Percentiles rank a stretch among this genome's conserved stretches.
phyloP scores from a whole-genome alignment of 2,113 vertebrate species.

The Megalops atlanticus region DNA sequence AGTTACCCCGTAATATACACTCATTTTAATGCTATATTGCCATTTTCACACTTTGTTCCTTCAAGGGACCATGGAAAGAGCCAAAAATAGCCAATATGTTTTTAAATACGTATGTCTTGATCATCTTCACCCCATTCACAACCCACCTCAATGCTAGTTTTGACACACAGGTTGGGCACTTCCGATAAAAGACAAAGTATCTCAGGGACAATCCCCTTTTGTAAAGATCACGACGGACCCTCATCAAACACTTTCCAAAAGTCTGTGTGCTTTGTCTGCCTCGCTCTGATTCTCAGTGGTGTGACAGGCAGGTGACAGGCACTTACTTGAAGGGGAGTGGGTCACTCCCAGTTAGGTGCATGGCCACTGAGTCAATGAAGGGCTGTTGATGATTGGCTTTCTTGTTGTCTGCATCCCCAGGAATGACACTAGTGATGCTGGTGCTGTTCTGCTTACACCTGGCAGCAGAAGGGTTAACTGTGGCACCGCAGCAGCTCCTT shows the following conservation, averaged over 20 bases:
- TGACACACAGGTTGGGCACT: too few species aligned
- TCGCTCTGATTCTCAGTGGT: background rate
- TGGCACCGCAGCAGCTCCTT: background rate
- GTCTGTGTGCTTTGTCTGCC: background rate
- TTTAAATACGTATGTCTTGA: too few species aligned
- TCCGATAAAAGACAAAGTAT: background rate
- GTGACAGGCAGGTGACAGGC: conserved; percentile 9
- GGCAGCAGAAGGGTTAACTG: background rate
- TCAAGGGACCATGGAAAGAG: too few species aligned
- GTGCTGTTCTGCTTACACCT: background rate
- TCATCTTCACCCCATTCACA: too few species aligned
- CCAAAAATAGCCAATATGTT: too few species aligned
- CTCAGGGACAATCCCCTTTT: background rate
- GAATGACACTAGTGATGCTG: background rate
- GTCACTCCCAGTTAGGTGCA: conserved; percentile 69
- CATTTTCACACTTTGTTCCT: too few species aligned
- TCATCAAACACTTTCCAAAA: background rate
- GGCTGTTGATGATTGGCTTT: conserved; percentile 32
- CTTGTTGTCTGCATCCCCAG: background rate
- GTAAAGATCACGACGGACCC: background rate
- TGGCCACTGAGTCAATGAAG: conserved; percentile 69
- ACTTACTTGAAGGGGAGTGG: conserved; percentile 55
- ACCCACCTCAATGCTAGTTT: too few species aligned
- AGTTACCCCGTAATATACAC: too few species aligned
- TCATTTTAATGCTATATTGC: too few species aligned